A percentile compares a stretch with the other conserved stretches of the same genome.
These are phyloP conservation scores for Chaunax sp. DNA, from an alignment of 2,797 vertebrate species.

Conservation along the genomic window DNA sequence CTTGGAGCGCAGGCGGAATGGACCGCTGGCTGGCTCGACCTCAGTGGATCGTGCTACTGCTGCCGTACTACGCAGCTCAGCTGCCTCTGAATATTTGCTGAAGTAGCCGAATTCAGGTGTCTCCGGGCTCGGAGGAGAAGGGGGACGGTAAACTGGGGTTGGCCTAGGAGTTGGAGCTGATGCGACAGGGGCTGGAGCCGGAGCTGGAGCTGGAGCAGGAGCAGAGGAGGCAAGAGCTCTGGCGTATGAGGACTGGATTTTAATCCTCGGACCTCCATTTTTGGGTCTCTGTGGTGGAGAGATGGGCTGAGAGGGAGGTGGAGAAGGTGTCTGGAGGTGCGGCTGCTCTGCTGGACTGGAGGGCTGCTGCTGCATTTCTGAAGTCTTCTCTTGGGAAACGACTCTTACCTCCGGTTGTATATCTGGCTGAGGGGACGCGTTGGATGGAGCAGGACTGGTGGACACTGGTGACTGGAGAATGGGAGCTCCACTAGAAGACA, in stretches of 20 bases:
- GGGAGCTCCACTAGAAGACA: constrained; percentile 68
- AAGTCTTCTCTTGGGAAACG: constrained; percentile 42
- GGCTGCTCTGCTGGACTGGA: constrained; percentile 37
- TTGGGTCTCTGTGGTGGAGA: constrained; percentile 72
- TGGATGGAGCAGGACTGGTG: constrained; percentile 78
- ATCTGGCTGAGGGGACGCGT: constrained; percentile 59
- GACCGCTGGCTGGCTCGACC: constrained; percentile 88
- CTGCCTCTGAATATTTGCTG: constrained; percentile 97
- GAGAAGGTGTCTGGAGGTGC: constrained; percentile 59
- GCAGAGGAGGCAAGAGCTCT: constrained; percentile 73
- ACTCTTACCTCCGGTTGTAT: constrained; percentile 39
- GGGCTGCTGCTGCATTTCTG: constrained; percentile 47
- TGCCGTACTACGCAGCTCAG: constrained; percentile 94
- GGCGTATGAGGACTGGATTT: constrained; percentile 79
- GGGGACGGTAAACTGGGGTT: constrained; percentile 67
- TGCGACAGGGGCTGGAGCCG: constrained; percentile 58
- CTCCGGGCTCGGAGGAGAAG: constrained; percentile 76
- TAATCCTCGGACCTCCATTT: constrained; percentile 86
- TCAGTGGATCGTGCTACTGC: constrained; percentile 86
- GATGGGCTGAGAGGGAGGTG: constrained; percentile 67
- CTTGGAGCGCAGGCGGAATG: constrained; percentile 94
- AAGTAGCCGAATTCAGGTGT: constrained; percentile 94
- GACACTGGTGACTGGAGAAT: constrained; percentile 70
- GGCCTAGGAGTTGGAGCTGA: constrained; percentile 60
- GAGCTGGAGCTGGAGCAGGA: constrained; percentile 41